Evolutionary conservation across 2,797 vertebrate species (phyloP), one percentile per base, ranked within the genome.

Genomic region (Smutsia temminckii): DNA sequence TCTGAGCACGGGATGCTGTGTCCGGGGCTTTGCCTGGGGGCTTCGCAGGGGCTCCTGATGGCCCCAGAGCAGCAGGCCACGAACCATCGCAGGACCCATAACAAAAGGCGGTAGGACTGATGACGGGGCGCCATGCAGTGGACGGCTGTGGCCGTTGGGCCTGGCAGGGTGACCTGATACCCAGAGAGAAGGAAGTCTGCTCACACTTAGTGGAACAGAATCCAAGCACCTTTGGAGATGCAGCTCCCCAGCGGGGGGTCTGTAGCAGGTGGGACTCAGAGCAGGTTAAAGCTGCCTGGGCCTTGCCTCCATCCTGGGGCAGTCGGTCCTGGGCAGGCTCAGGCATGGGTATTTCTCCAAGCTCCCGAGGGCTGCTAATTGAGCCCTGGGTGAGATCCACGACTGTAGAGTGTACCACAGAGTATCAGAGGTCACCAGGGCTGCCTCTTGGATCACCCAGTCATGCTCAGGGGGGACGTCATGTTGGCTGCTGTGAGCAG

Each of bases 71-170:
- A 16, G 79, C 16, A 0, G 13, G 18, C 1, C 6, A 17, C 3
- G 27, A 25, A 5, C 12, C 2, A 2, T 1, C 1, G 3, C 20
- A 14, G 0, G 0, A 1, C 34, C 37, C 0, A 23, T 2, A 2
- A 0, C n/a, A 25, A 51, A 5, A 51, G 14, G 29, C 27, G 1
- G 0, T n/a, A 7, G 6, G 18, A 8, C 3, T 17, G 6, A 11
- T 5, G 0, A 2, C 0, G 53, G 61, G 72, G 25, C 0, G 6
- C 18, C 6, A 1, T 2, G 32, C 25, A 0, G 8, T 0, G 61
- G 71, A 5, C 1, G 8, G 25, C 21, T 42, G 63, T 2, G 2
- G 72, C n/a, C 20, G 0, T 1, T 0, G 53, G 57, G 51, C 32
- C n/a, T 2, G 18, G 5, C 3, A 18, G 5, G 2, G 81, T 3